Evolutionary conservation across 35 echinoderm and acorn worm genomes (phyloP).

Genomic region (Lytechinus variegatus): DNA sequence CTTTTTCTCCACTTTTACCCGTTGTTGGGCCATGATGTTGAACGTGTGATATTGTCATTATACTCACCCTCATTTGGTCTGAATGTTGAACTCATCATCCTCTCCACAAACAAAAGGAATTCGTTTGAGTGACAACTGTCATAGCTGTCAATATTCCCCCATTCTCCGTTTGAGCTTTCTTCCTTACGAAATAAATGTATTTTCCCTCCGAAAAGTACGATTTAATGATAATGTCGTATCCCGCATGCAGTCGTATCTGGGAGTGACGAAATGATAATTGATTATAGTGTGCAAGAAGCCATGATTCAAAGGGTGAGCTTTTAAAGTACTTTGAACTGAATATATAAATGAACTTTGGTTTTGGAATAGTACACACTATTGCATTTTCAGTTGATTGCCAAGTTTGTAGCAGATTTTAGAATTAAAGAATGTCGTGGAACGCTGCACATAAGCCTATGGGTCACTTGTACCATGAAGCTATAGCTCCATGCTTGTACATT

Average conservation of each 20-base stretch:
- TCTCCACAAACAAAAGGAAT: not conserved
- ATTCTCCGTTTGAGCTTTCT: not conserved
- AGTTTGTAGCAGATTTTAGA: not conserved
- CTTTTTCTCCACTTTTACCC: not conserved
- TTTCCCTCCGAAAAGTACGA: constrained; percentile 25
- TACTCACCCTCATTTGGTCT: not conserved
- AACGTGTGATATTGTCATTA: constrained; percentile 39
- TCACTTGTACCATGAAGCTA: too few species aligned
- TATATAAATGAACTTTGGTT: not conserved
- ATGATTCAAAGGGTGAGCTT: not conserved
- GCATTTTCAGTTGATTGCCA: not conserved
- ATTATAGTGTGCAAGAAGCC: not conserved
- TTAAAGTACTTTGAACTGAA: not conserved
- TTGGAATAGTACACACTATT: not conserved
- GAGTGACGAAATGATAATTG: constrained; percentile 45
- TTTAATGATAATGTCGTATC: not conserved
- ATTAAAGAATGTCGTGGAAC: too few species aligned
- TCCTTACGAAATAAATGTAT: not conserved
- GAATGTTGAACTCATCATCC: constrained; percentile 25
- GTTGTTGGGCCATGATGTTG: not conserved
- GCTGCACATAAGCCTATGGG: too few species aligned
- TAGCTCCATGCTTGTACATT: too few species aligned
- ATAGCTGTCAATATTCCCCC: constrained; percentile 25
- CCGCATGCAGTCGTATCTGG: not conserved
- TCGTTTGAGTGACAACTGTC: constrained; percentile 36